Evolutionary conservation across 1,140 invertebrate genomes (phyloP), one percentile per base, ranked within the genome.

Genomic region (Catajapyx aquilonaris): DNA sequence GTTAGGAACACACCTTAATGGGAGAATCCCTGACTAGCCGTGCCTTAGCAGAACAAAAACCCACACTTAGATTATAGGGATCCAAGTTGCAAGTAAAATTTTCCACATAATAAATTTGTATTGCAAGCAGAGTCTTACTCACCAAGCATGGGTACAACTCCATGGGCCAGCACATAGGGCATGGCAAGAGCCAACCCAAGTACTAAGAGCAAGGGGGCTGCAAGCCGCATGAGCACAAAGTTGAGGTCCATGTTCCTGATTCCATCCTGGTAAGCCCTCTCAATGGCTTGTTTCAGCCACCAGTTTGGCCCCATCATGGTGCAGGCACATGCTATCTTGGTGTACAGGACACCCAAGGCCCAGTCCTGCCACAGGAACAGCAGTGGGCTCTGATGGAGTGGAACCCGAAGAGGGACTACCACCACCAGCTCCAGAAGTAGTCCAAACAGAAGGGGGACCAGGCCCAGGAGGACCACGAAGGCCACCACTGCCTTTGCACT

Each of bases 231-330:
- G 37, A 96, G 65, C 19, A 98, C 76, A 48, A 87, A 83, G 41
- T 69, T 73, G 19, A 96, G 61, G 56, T 91, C 79, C 66, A 96
- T 86, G 46, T 91, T 84, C 3, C 87, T 61, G 22, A 97, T 71
- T 1, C 94, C 94, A 52, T 95, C 87, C 40, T 71, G 64, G 49
- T 74, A 76, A 15, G 76, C 58, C 66, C 81, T 71, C 54, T 98
- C 93, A 31, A 97, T 77, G 1, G 83, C 81, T 3, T 77, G 61
- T 32, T 88, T 77, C 37, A 98, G 60, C 52, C 76, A 75, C 79
- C 90, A 96, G 52, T 96, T 88, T 0, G 91, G 93, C 0, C 88
- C 88, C 86, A 97, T 96, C 69, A 97, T 81, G 1, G 85, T 88
- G 2, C 94, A 60, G 1, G 87, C 93, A 47, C 86, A 91, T n/a